Base-by-base conservation (phyloP, 92 coral and sea anemone species). In the Muricea muricata region DNA sequence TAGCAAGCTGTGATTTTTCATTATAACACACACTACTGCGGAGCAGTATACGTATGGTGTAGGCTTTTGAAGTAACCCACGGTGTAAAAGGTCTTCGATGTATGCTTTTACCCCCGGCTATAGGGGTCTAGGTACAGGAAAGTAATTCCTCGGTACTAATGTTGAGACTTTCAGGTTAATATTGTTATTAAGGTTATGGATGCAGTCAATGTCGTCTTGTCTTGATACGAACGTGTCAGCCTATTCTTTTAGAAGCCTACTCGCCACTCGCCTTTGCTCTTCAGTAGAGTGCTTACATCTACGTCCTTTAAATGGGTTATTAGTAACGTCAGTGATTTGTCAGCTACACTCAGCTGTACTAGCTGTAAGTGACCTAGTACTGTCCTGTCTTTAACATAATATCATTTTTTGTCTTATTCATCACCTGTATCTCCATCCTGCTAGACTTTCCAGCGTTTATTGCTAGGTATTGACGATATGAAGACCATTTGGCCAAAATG, bases 61-160 rank as follows among this genome's bases (percentile, higher is more conserved):
- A 7, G 91, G 87, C 63, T 50, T 84, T 46, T 70, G 61, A 42
- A 90, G 70, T 28, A 82, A 87, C 32, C 76, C 56, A 17, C 87
- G 79, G 67, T 89, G 85, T 5, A n/a, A n/a, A 80, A 89, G 87
- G 67, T 87, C 93, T 71, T 83, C 89, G 79, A 87, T 91, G 75
- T 91, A 72, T 17, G 67, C 84, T 32, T 91, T 91, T 0, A 87
- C 89, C 63, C 83, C 89, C 21, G 85, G 11, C 85, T 86, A 63
- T 86, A 85, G 28, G 84, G 80, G 76, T 84, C 87, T 17, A 83
- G 80, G 63, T 88, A n/a, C n/a, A n/a, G n/a, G n/a, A n/a, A n/a
- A n/a, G n/a, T n/a, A n/a, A n/a, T n/a, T n/a, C n/a, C n/a, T 91
- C 76, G 82, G 93, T 13, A 90, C 93, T 15, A 90, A 88, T 23